Evolutionary conservation across 1,140 invertebrate genomes (phyloP).

Genomic region (Brachionus angularis): DNA sequence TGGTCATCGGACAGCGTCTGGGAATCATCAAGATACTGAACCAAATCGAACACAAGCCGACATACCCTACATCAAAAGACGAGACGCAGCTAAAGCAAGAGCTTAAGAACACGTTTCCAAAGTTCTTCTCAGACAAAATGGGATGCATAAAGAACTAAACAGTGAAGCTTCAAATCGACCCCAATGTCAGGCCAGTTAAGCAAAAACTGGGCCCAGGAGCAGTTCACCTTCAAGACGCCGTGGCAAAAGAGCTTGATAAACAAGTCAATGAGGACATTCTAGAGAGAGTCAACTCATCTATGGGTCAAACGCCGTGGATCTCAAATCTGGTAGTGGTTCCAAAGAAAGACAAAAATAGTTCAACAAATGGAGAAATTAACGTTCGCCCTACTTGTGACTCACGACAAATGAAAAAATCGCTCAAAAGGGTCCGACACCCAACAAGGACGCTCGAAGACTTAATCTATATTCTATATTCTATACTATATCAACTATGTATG

Average conservation of each 20-base stretch:
- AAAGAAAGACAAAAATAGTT: neutral
- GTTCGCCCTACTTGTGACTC: neutral
- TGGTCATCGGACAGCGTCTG: too few species aligned
- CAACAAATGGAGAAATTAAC: neutral
- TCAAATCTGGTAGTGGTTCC: too few species aligned
- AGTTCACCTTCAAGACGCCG: too few species aligned
- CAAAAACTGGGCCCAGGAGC: slow-evolving; percentile 1
- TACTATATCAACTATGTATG: neutral
- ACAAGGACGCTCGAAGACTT: neutral
- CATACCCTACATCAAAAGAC: too few species aligned
- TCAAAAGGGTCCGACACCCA: neutral
- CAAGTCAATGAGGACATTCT: too few species aligned
- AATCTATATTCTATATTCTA: too few species aligned
- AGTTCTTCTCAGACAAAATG: neutral
- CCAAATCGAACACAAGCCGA: too few species aligned
- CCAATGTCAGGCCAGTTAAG: neutral
- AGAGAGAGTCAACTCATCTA: too few species aligned
- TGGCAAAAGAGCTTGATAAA: too few species aligned
- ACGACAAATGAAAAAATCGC: neutral
- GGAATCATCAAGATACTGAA: too few species aligned
- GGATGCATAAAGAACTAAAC: neutral
- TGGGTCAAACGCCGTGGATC: too few species aligned
- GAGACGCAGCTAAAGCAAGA: neutral
- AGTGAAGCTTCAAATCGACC: neutral
- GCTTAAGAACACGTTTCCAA: neutral